Evolutionary conservation across 2,888 invertebrate genomes (phyloP).

Genomic region (Diadromus collaris): DNA sequence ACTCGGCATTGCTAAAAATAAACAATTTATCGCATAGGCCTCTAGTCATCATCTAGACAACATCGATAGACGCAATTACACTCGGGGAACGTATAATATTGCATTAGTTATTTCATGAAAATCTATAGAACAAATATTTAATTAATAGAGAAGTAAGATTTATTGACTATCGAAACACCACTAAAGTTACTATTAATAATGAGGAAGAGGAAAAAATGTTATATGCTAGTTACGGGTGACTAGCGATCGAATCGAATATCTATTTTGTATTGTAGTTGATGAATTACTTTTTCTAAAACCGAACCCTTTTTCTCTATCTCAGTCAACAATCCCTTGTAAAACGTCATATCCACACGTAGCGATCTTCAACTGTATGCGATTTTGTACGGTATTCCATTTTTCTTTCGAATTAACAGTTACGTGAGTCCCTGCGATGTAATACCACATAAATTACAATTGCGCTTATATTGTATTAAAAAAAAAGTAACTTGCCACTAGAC

Average conservation of each 20-base stretch:
- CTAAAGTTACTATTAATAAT: slow-evolving; percentile 41
- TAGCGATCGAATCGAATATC: slow-evolving; percentile 42
- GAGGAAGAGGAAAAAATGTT: slow-evolving; percentile 36
- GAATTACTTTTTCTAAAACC: slow-evolving; percentile 27
- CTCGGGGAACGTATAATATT: slow-evolving; percentile 32
- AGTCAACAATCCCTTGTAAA: slow-evolving; percentile 13
- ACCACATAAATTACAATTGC: slow-evolving; percentile 44
- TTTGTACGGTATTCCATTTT: slow-evolving; percentile 34
- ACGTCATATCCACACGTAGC: slow-evolving; percentile 9
- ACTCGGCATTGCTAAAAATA: slow-evolving; percentile 51
- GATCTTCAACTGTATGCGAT: slow-evolving; percentile 12
- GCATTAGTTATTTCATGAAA: slow-evolving; percentile 26
- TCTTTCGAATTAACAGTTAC: slow-evolving; percentile 17
- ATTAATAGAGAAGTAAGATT: slow-evolving; percentile 21
- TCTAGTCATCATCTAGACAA: slow-evolving; percentile 29
- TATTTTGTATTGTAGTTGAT: slow-evolving; percentile 18
- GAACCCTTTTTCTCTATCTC: not conserved
- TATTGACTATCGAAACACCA: slow-evolving; percentile 9
- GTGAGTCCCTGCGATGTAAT: slow-evolving; percentile 22
- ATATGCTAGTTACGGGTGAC: slow-evolving; percentile 38
- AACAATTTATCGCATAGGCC: slow-evolving; percentile 31
- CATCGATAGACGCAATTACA: slow-evolving; percentile 13
- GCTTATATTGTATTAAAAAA: slow-evolving; percentile 43
- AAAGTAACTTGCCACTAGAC: slow-evolving; percentile 48
- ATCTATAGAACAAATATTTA: not conserved